phyloP scores from a whole-genome alignment of 2,113 vertebrate genomes.

The Oncorhynchus nerka region DNA sequence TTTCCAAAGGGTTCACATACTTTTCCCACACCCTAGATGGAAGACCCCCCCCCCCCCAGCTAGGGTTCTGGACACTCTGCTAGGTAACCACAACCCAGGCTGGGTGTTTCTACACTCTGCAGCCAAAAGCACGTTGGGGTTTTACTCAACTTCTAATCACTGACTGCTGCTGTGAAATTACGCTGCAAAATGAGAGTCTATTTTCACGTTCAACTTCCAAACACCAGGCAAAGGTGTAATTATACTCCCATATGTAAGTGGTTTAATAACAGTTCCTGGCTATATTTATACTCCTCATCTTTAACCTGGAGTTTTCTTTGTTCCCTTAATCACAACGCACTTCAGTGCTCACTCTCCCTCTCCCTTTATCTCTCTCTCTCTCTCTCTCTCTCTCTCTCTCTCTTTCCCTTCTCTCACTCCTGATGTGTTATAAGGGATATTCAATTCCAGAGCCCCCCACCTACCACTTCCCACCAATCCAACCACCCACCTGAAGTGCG shows the following conservation, averaged over 20 bases:
- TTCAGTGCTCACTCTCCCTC: neutral
- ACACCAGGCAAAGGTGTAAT: conserved; percentile 44
- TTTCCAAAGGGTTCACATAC: too few species aligned
- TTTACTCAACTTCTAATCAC: conserved; percentile 61
- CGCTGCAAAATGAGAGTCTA: conserved; percentile 50
- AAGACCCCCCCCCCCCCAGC: neutral
- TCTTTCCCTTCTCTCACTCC: too few species aligned
- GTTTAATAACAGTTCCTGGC: conserved; percentile 35
- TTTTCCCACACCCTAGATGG: neutral
- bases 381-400: neutral
- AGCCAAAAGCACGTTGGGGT: conserved; percentile 47
- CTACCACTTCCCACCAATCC: neutral
- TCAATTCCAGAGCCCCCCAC: neutral
- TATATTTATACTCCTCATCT: conserved; percentile 42
- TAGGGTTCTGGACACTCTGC: conserved; percentile 23
- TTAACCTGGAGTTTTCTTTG: conserved; percentile 1
- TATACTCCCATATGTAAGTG: conserved; percentile 40
- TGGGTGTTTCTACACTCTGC: conserved; percentile 59
- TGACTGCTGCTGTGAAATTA: conserved; percentile 30
- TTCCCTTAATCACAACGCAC: neutral
- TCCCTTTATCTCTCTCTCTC: neutral
- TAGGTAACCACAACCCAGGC: conserved; percentile 28
- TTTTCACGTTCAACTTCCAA: conserved; percentile 42
- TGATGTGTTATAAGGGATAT: too few species aligned
- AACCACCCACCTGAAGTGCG: too few species aligned